Evolutionary conservation across 1,140 invertebrate species (phyloP).

Genomic region (Drosophila teissieri): DNA sequence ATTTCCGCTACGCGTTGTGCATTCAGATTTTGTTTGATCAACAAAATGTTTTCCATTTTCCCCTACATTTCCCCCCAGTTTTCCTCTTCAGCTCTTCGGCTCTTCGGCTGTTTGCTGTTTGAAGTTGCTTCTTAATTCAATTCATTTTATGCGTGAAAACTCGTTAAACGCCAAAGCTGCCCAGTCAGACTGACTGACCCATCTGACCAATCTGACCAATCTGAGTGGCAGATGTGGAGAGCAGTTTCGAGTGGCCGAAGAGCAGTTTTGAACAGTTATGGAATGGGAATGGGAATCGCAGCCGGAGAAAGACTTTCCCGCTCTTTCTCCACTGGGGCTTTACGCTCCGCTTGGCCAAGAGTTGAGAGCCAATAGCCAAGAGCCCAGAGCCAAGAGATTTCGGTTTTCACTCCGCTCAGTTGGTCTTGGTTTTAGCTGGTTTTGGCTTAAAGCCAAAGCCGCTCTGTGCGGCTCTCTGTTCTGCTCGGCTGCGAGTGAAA

Average conservation of each 20-base stretch:
- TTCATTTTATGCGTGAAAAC: slow-evolving; percentile 80
- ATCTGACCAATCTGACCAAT: slow-evolving; percentile 12
- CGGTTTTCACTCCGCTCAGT: slow-evolving; percentile 46
- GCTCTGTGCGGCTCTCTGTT: slow-evolving; percentile 33
- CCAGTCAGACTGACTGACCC: slow-evolving; percentile 31
- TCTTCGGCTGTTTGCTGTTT: neutral
- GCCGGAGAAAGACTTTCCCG: slow-evolving; percentile 18
- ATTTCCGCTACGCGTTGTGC: slow-evolving; percentile 3
- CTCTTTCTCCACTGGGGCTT: slow-evolving; percentile 27
- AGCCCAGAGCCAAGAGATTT: slow-evolving; percentile 6
- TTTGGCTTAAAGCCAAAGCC: slow-evolving; percentile 18
- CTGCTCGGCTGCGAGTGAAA: slow-evolving; percentile 73
- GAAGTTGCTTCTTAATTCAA: slow-evolving; percentile 57
- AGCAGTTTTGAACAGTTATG: slow-evolving; percentile 43
- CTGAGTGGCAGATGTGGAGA: slow-evolving; percentile 4
- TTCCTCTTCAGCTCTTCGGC: neutral
- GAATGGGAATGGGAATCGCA: slow-evolving; percentile 12
- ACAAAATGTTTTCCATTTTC: slow-evolving; percentile 32
- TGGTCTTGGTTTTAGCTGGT: neutral
- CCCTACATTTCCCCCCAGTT: neutral
- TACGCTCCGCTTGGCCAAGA: slow-evolving; percentile 40
- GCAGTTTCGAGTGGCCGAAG: slow-evolving; percentile 7
- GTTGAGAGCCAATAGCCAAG: too few species aligned
- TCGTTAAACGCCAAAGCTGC: slow-evolving; percentile 67
- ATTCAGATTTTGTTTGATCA: slow-evolving; percentile 4